Conservation (phyloP, 92 coral and sea anemone species). For the Phenganax subtilis region DNA sequence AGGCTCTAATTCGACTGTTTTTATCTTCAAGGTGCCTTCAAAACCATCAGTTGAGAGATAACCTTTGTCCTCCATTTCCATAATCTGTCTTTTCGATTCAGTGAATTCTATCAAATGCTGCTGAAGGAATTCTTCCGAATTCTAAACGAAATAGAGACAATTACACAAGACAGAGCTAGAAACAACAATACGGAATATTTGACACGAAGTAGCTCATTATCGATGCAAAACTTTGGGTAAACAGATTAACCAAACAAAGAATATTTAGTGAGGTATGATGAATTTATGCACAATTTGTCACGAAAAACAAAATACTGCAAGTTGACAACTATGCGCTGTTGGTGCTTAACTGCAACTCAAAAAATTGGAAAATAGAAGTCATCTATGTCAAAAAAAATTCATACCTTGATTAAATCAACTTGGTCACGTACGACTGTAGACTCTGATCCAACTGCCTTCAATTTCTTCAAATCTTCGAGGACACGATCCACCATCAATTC, state of each 20-base stretch:
- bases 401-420: conserved; percentile 32
- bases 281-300: conserved; percentile 24
- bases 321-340: not conserved
- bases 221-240: not conserved
- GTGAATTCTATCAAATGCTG: conserved; percentile 19
- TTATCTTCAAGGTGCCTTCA: conserved; percentile 34
- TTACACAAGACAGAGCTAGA: not conserved
- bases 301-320: not conserved
- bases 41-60: conserved; percentile 39
- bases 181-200: not conserved
- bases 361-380: not conserved
- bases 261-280: not conserved
- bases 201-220: not conserved
- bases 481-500: conserved; percentile 31
- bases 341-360: not conserved
- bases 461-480: conserved; percentile 25
- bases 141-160: not conserved
- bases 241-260: not conserved
- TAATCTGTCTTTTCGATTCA: conserved; percentile 13
- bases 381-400: not conserved
- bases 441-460: conserved; percentile 27
- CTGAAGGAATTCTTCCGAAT: conserved; percentile 21
- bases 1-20: conserved; percentile 34
- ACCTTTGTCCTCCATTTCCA: conserved; percentile 38
- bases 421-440: conserved; percentile 23